These are phyloP conservation scores for Crotalus helleri DNA, from an alignment of 2,113 vertebrate species.

Conservation along the genomic window DNA sequence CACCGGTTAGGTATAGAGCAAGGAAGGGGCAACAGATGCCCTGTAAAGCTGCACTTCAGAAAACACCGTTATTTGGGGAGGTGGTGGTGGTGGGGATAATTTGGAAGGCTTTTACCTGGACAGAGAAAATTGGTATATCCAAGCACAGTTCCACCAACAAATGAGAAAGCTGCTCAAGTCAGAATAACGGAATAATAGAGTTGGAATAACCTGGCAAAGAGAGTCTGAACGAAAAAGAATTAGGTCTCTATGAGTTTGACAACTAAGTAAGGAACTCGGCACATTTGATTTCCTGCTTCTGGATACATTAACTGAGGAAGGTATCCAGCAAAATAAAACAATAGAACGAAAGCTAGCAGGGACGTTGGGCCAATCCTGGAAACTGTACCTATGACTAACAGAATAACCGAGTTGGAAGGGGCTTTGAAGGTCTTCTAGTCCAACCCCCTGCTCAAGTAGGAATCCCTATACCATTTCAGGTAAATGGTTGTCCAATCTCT, in stretches of 20 bases:
- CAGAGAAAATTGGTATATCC: conserved; percentile 45
- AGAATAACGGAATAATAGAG: background rate
- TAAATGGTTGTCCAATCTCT: background rate
- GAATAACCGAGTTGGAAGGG: background rate
- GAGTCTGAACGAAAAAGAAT: background rate
- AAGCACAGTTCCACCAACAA: conserved; percentile 37
- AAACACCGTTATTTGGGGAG: conserved; percentile 28
- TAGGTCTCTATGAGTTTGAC: background rate
- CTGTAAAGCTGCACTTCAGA: conserved; percentile 45
- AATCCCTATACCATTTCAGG: background rate
- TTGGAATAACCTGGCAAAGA: background rate
- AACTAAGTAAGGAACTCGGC: background rate
- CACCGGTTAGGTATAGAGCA: conserved; percentile 30
- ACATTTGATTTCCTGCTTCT: background rate
- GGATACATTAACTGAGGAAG: background rate
- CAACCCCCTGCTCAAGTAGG: background rate
- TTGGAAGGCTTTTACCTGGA: conserved; percentile 42
- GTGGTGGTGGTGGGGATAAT: background rate
- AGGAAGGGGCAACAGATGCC: conserved; percentile 41
- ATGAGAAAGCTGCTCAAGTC: conserved; percentile 47
- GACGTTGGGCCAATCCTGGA: background rate
- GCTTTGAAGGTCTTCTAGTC: background rate
- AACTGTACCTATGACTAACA: background rate
- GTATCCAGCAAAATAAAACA: background rate
- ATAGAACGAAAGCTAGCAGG: background rate